Evolutionary conservation across 2,113 vertebrate species (phyloP).

Genomic region (Lota lota): DNA sequence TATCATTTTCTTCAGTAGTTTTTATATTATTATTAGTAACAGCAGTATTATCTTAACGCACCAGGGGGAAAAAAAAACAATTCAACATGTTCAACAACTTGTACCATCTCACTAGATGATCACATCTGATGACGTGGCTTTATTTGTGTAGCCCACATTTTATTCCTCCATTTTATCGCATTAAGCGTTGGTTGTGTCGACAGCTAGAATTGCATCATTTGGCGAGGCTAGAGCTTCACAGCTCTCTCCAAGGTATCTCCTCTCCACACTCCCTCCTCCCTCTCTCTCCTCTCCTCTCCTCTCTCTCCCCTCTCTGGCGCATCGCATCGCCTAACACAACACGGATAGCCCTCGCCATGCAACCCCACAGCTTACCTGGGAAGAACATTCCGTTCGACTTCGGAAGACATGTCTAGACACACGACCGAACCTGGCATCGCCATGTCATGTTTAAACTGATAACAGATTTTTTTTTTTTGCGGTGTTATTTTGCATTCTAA

Average conservation of each 20-base stretch:
- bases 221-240: not conserved
- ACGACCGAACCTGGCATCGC: slow-evolving; percentile 40
- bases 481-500: not conserved
- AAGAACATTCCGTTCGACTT: not conserved
- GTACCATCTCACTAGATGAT: not conserved
- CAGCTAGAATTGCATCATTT: slow-evolving; percentile 11
- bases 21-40: not conserved
- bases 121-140: not conserved
- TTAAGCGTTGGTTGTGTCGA: not conserved
- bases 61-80: too few species aligned
- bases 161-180: not conserved
- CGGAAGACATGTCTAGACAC: slow-evolving; percentile 17
- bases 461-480: too few species aligned
- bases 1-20: not conserved
- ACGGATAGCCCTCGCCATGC: slow-evolving; percentile 32
- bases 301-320: slow-evolving; percentile 53
- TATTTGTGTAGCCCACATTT: too few species aligned
- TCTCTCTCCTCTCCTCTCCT: slow-evolving; percentile 9
- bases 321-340: slow-evolving; percentile 46
- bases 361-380: slow-evolving; percentile 43
- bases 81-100: not conserved
- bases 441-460: slow-evolving; percentile 24
- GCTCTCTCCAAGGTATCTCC: slow-evolving; percentile 30
- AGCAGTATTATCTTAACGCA: not conserved
- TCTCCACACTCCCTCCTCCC: not conserved